Evolutionary conservation across 2,797 vertebrate species (phyloP).

Genomic region (Tolypeutes matacus): DNA sequence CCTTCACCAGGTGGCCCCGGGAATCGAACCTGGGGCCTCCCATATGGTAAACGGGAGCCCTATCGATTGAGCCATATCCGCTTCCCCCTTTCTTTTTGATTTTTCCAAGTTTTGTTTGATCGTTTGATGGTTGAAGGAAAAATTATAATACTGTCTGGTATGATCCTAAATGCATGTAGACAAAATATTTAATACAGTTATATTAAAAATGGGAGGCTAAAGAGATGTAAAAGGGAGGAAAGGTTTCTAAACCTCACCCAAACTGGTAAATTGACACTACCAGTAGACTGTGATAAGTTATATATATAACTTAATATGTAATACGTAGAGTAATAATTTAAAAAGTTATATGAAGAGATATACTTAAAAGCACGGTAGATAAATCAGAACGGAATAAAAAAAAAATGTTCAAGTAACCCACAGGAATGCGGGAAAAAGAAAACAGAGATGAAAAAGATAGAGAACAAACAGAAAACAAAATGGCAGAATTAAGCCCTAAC

Average conservation of each 20-base stretch:
- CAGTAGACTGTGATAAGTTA: not conserved
- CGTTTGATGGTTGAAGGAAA: too few relatives aligned
- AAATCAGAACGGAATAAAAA: too few relatives aligned
- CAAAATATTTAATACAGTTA: not conserved
- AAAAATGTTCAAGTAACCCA: too few relatives aligned
- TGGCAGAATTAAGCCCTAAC: not conserved
- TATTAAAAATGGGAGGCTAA: not conserved
- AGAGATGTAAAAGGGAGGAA: not conserved
- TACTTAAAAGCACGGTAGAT: not conserved
- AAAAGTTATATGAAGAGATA: not conserved
- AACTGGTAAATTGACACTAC: too few relatives aligned
- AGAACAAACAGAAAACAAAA: slow-evolving; percentile 19
- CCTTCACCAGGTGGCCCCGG: too few relatives aligned
- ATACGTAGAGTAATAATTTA: not conserved
- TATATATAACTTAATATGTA: too few relatives aligned
- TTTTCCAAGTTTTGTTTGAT: not conserved
- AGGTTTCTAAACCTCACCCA: not conserved
- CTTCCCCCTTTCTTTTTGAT: not conserved
- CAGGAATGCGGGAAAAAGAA: not conserved
- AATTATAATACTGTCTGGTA: too few relatives aligned
- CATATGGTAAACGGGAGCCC: too few relatives aligned
- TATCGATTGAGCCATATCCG: too few relatives aligned
- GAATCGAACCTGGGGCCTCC: too few relatives aligned
- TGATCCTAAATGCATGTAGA: not conserved
- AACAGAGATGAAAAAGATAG: not conserved